phyloP scores from a whole-genome alignment of 1,140 invertebrate genomes.

The Diorhabda sublineata region DNA sequence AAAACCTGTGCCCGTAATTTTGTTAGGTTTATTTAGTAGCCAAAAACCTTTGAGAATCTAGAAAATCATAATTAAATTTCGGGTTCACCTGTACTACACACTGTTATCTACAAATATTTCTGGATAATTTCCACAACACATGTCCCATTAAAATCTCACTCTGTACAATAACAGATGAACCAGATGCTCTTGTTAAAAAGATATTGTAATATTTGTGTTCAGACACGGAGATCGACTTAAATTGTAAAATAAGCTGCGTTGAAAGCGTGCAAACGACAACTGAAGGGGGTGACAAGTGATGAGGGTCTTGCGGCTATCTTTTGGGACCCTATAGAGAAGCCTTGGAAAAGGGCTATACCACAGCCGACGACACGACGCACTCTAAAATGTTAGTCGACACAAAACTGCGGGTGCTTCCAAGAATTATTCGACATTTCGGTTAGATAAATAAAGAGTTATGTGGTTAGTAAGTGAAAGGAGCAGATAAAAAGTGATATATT shows the following conservation, averaged over 20 bases:
- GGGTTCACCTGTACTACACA: no score
- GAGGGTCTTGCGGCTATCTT: slow-evolving; percentile 15
- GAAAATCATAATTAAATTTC: no score
- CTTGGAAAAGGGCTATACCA: slow-evolving; percentile 8
- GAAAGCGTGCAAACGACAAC: slow-evolving; percentile 20
- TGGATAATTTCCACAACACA: no score
- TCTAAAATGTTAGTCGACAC: background rate
- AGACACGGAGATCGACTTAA: slow-evolving; percentile 9
- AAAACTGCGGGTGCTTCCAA: background rate
- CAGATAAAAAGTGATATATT: background rate
- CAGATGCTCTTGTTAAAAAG: background rate
- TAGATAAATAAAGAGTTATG: background rate
- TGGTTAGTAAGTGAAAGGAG: background rate
- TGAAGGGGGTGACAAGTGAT: slow-evolving; percentile 17
- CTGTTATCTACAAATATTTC: no score
- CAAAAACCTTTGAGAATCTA: no score
- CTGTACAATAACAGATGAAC: background rate
- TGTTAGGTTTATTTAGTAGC: no score
- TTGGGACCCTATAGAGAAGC: background rate
- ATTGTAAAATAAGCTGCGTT: slow-evolving; percentile 17
- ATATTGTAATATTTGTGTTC: slow-evolving; percentile 14
- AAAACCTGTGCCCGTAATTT: no score
- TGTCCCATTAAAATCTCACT: no score
- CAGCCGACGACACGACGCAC: background rate
- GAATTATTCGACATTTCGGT: background rate